Evolutionary conservation across 2,888 invertebrate species (phyloP).

Genomic region (Bellardia pandia): DNA sequence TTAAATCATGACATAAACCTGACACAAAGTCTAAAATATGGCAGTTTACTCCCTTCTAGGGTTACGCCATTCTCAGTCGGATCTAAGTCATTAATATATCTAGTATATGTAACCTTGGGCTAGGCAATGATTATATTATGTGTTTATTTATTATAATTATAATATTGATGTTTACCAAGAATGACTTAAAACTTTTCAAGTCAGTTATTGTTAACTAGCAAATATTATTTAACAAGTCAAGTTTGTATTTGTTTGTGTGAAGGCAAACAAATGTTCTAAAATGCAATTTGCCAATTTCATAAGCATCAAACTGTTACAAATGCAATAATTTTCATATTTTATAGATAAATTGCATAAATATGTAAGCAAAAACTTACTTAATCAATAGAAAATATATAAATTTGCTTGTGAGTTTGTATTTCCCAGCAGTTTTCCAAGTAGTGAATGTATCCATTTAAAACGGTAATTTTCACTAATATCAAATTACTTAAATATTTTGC

Average conservation of each 20-base stretch:
- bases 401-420: neutral
- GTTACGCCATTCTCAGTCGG: no score
- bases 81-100: no score
- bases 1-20: no score
- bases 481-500: no score
- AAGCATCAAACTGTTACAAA: conserved; percentile 61
- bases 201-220: neutral
- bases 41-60: no score
- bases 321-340: conserved; percentile 61
- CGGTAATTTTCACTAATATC: no score
- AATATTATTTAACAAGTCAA: neutral
- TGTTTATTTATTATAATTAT: no score
- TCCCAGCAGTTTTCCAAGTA: no score
- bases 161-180: neutral
- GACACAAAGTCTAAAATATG: no score
- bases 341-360: conserved; percentile 49
- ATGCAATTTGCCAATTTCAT: conserved; percentile 61
- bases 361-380: conserved; percentile 35
- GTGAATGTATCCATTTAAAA: no score
- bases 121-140: no score
- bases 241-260: neutral
- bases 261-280: conserved; percentile 17
- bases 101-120: no score
- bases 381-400: conserved; percentile 18
- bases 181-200: neutral